Percentiles rank a stretch among this genome's conserved stretches.
Evolutionary conservation across 2,888 invertebrate genomes (phyloP).

Genomic region (Scaptomyza flava): DNA sequence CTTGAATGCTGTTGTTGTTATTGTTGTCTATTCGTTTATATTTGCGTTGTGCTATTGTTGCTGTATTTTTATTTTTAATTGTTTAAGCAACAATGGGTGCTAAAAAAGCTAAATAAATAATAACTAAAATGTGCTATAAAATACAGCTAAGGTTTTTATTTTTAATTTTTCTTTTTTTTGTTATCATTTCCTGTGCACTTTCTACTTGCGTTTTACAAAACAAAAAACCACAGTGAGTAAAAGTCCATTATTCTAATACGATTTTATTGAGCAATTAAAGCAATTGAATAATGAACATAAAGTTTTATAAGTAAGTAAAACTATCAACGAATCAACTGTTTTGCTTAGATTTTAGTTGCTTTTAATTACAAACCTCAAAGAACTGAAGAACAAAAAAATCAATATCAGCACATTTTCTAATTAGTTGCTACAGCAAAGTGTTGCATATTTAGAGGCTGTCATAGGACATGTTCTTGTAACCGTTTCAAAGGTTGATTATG

Average conservation of each 20-base stretch:
- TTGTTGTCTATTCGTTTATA: constrained; percentile 15
- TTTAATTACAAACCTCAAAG: constrained; percentile 57
- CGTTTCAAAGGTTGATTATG: background rate
- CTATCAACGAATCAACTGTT: constrained; percentile 44
- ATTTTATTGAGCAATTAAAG: constrained; percentile 65
- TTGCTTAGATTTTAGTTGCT: constrained; percentile 58
- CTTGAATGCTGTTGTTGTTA: constrained; percentile 37
- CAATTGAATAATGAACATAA: constrained; percentile 74
- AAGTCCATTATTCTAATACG: constrained; percentile 70
- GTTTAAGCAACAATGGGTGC: constrained; percentile 82
- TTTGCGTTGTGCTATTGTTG: constrained; percentile 26
- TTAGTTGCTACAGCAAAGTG: constrained; percentile 4
- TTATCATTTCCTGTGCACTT: constrained; percentile 66
- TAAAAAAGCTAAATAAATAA: constrained; percentile 74
- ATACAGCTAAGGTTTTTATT: constrained; percentile 50
- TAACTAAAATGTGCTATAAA: constrained; percentile 55
- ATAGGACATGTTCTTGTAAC: background rate
- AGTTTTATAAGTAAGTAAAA: constrained; percentile 56
- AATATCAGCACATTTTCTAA: background rate
- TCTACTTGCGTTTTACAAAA: constrained; percentile 33
- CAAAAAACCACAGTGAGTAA: constrained; percentile 25
- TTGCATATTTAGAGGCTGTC: constrained; percentile 52
- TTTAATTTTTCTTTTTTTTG: constrained; percentile 29
- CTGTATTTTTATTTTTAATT: constrained; percentile 73
- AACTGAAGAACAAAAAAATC: background rate